Evolutionary conservation across 2,888 invertebrate genomes (phyloP).

Genomic region (Punctoribates punctum): DNA sequence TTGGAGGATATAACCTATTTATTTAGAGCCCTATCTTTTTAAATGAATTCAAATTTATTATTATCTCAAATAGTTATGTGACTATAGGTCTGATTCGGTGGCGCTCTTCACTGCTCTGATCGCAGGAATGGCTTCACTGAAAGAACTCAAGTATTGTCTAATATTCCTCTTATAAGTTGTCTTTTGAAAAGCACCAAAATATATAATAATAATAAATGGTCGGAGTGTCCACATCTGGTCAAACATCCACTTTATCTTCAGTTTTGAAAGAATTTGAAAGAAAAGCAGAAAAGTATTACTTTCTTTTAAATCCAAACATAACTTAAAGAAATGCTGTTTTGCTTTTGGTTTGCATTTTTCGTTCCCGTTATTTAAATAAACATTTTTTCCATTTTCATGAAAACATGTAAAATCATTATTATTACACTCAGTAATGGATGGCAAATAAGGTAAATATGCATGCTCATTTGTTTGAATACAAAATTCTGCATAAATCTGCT

Average conservation of each 20-base stretch:
- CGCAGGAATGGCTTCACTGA: not conserved
- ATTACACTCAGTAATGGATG: not conserved
- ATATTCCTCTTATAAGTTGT: not conserved
- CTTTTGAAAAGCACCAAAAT: constrained; percentile 1
- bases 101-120: not conserved
- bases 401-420: constrained; percentile 25
- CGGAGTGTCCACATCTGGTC: constrained; percentile 11
- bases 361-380: not conserved
- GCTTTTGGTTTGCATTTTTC: not conserved
- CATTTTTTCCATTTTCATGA: constrained; percentile 3
- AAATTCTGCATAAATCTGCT: not conserved
- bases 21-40: constrained; percentile 21
- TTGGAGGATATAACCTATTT: constrained; percentile 19
- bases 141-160: constrained; percentile 13
- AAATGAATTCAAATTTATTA: constrained; percentile 28
- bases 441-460: not conserved
- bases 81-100: not conserved
- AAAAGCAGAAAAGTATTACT: constrained; percentile 13
- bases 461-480: not conserved
- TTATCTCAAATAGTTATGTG: not conserved
- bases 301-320: not conserved
- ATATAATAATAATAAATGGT: constrained; percentile 22
- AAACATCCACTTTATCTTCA: not conserved
- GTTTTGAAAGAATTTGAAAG: not conserved
- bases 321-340: not conserved